Base-by-base conservation (phyloP, 1,140 invertebrate genomes). In the Cherax destructor region DNA sequence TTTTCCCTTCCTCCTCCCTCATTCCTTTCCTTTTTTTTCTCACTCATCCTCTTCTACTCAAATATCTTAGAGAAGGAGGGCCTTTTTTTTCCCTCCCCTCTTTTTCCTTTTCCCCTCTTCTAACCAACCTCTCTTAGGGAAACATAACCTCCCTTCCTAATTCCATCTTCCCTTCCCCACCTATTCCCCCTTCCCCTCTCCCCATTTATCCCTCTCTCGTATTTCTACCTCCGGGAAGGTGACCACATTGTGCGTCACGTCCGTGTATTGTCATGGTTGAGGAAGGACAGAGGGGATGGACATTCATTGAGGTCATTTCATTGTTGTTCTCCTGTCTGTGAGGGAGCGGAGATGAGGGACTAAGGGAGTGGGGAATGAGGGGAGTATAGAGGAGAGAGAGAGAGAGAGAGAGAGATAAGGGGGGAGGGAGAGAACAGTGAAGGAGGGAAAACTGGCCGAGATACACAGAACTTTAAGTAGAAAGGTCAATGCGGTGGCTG, bases 221-320 rank as follows among this genome's bases (percentile, higher is more conserved):
- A 5, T 65, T 65, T 16, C 61, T 65, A 16, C 61, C 61, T 65
- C 61, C 4, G 13, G 61, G 4, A 65, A 24, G 69, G 24, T 74
- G 69, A 74, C 69, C 69, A 74, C 11, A 74, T 74, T 74, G 69
- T 74, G 69, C 24, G 69, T 74, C 69, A 74, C 69, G 24, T 74
- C n/a, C 18, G n/a, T 9, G 69, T 74, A 74, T 74, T 74, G 69
- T 74, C 6, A 7, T 74, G 69, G 69, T 30, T 21, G 69, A 9
- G 69, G 6, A 6, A n/a, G 69, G n/a, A 2, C 7, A 6, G 69
- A 74, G 69, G 69, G 69, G 69, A 74, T 5, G 0, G 69, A 21
- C 10, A 81, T 79, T 79, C 77, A 79, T 79, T 50, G 47, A 79
- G 77, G 77, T 52, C 50, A 50, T 50, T 79, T 50, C 77, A 50